Evolutionary conservation across 2,797 vertebrate species (phyloP), one percentile per base, ranked within the genome.

Genomic region (Propithecus deckenii): DNA sequence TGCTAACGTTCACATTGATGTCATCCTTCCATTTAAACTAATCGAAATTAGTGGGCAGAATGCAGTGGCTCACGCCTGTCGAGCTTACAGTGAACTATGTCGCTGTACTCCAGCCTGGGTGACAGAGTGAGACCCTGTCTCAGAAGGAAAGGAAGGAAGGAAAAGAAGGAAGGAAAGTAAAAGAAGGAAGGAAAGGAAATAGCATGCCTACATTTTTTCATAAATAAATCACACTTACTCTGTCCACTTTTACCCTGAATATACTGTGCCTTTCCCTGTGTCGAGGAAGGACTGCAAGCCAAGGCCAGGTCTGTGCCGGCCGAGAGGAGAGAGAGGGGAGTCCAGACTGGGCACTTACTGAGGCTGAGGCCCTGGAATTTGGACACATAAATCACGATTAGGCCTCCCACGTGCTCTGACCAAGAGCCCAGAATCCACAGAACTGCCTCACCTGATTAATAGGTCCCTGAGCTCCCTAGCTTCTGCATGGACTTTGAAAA

Each of bases 401-500:
- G 86, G 28, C 50, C 15, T 61, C 79, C 41, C 25, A 0, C 32
- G 72, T 30, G 61, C 76, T 59, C 75, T 1, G 0, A 25, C 71
- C 75, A 12, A n/a, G 72, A 94, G 43, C 48, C 78, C 52, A 5
- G 79, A 76, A 75, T 72, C 83, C 75, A 50, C 84, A 95, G 79
- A 85, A 38, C 57, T 43, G 72, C 83, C 75, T 91, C 79, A 79
- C 30, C 88, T 97, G 94, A 95, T 97, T 92, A 96, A 94, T 85
- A 94, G 95, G 41, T 59, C 78, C 72, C 59, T 28, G 28, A 74
- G 41, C 32, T 86, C 67, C 38, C 86, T 92, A 89, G 91, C 52
- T 93, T 96, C 72, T 80, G 50, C 41, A 0, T 38, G 38, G 90
- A 84, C 93, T 94, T 92, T 96, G 95, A 94, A 96, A 97, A 97